These are phyloP conservation scores for Hylia prasina DNA, from an alignment of 2,113 vertebrate genomes.

Conservation along the genomic window DNA sequence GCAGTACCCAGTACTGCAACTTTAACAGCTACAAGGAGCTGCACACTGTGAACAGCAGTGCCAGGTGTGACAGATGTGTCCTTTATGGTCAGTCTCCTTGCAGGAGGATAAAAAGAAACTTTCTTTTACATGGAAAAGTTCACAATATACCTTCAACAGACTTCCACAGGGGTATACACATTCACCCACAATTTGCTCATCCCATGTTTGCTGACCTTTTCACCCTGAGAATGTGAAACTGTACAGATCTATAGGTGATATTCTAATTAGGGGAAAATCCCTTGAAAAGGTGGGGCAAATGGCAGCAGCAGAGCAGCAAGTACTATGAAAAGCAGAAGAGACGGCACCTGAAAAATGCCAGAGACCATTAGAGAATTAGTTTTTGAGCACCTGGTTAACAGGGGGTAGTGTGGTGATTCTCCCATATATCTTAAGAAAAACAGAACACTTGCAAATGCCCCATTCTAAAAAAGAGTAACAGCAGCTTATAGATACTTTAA, in stretches of 20 bases:
- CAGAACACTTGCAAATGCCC: neutral
- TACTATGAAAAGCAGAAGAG: neutral
- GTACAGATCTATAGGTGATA: neutral
- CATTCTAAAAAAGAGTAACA: neutral
- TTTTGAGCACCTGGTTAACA: neutral
- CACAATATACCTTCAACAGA: neutral
- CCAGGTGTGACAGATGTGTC: neutral
- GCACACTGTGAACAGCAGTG: too few relatives aligned
- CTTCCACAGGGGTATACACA: neutral
- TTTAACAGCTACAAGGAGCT: neutral
- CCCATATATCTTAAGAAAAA: neutral
- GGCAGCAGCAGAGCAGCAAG: neutral
- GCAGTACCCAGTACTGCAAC: neutral
- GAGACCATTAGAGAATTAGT: neutral
- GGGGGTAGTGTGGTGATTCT: neutral
- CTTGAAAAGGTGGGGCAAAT: neutral
- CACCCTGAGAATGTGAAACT: neutral
- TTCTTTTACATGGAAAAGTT: neutral
- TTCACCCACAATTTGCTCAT: neutral
- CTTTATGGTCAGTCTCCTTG: neutral
- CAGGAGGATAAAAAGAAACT: neutral
- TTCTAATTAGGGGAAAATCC: neutral
- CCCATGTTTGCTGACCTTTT: neutral
- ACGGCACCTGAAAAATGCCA: neutral
- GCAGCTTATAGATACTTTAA: neutral